Evolutionary conservation across 2,888 invertebrate species (phyloP).

Genomic region (Polylopha cassiicola): DNA sequence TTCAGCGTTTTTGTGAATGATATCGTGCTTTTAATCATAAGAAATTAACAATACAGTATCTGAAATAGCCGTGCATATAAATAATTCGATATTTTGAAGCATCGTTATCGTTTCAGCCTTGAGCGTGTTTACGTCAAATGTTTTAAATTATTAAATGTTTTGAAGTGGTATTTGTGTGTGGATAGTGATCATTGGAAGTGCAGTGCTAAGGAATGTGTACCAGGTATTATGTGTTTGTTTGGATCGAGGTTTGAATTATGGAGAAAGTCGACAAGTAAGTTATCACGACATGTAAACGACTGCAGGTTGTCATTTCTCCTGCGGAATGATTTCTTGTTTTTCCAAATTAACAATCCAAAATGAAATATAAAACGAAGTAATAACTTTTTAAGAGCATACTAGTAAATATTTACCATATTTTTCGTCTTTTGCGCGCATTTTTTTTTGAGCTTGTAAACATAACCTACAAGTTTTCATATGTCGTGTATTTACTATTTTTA

Average conservation of each 20-base stretch:
- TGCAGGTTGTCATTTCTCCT: conserved; percentile 53
- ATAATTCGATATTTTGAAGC: conserved; percentile 23
- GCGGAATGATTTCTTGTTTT: conserved; percentile 35
- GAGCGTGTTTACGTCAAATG: conserved; percentile 68
- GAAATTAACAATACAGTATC: conserved; percentile 5
- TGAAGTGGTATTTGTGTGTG: conserved; percentile 37
- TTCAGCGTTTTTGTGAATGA: conserved; percentile 30
- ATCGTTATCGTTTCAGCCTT: conserved; percentile 33
- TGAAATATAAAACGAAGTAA: no score
- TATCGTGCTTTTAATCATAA: conserved; percentile 18
- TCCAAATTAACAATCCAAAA: no score
- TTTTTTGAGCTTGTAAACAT: conserved; percentile 68
- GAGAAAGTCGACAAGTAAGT: conserved; percentile 42
- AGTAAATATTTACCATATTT: neutral
- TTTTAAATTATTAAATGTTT: conserved; percentile 47
- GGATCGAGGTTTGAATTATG: conserved; percentile 27
- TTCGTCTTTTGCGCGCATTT: conserved; percentile 30
- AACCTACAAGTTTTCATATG: conserved; percentile 53
- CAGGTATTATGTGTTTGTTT: conserved; percentile 40
- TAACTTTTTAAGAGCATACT: neutral
- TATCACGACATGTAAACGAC: conserved; percentile 48
- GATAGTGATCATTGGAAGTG: conserved; percentile 38
- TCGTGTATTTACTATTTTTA: conserved; percentile 12
- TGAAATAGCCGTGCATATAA: conserved; percentile 8
- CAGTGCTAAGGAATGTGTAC: conserved; percentile 34